Conservation (phyloP, 2,797 vertebrate genomes). For the Centroberyx gerrardi region DNA sequence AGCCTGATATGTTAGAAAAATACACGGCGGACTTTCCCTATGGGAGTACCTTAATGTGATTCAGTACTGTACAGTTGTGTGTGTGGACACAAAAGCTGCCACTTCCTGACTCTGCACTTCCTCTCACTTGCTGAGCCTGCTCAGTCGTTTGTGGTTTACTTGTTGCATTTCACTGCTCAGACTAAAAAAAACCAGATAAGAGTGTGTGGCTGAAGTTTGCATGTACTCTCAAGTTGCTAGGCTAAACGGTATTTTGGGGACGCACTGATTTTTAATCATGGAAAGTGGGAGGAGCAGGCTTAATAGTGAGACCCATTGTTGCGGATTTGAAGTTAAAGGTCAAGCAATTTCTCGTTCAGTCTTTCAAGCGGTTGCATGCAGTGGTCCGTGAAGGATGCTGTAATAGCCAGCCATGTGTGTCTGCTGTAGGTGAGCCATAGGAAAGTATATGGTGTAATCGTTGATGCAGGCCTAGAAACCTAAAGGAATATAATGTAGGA, state of each 20-base stretch:
- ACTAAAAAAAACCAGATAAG: constrained; percentile 28
- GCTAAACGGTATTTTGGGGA: neutral
- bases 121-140: constrained; percentile 58
- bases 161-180: constrained; percentile 38
- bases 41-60: constrained; percentile 11
- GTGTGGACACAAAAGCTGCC: constrained; percentile 58
- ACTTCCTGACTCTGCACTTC: constrained; percentile 84
- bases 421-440: neutral
- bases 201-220: neutral
- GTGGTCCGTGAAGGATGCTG: constrained; percentile 4
- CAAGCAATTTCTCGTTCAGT: neutral
- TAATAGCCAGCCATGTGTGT: neutral
- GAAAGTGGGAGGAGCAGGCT: neutral
- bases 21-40: constrained; percentile 2
- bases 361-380: constrained; percentile 19
- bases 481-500: neutral
- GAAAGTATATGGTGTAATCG: neutral
- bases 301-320: constrained; percentile 27
- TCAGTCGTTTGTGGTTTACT: constrained; percentile 46
- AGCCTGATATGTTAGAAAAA: neutral
- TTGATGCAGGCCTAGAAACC: neutral
- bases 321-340: constrained; percentile 21
- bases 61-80: constrained; percentile 38
- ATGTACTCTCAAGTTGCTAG: neutral
- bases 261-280: neutral